Base-by-base conservation (phyloP, 2,888 invertebrate genomes). In the Rugalucina vietnamica region DNA sequence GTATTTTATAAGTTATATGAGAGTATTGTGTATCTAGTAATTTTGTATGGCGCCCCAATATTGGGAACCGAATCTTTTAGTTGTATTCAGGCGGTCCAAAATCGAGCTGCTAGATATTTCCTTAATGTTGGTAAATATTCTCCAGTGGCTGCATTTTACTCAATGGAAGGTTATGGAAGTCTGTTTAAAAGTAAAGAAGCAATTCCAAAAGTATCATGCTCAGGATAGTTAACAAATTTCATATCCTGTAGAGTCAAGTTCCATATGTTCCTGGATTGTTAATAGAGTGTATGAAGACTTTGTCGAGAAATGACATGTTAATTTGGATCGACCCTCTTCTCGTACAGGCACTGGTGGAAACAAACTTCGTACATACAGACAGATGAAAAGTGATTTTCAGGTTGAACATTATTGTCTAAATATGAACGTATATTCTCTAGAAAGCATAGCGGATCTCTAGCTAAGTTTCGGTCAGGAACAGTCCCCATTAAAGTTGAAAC, bases 1-100 rank as follows among this genome's bases (percentile, higher is more conserved):
- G 75, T 69, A 2, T 81, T 36, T 49, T 27, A 50, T n/a, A 75
- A 76, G 70, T 43, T 81, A 29, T 75, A 70, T 71, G 80, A 81
- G 27, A 57, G 29, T 54, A 24, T 70, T 21, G 80, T 81, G 37
- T 79, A 60, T 72, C 43, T 37, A 50, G 39, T 79, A 14, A 73
- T 79, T 43, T 34, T 29, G 37, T 73, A 79, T 60, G 79, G 79
- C 18, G 72, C 79, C 21, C 2, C 79, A 5, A 73, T 79, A 3
- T 79, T 60, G 80, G 80, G 70, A 39, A 81, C 75, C 1, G 29
- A n/a, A 70, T n/a, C 39, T 12, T 70, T 39, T 73, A 37, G 75
- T 3, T 69, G 72, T 60, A 81, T 81, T 14, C 37, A 75, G 21
- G 50, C 80, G 37, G 75, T 81, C 18, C 80, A 81, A 43, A 65